A percentile compares a stretch with the other conserved stretches of the same genome.
Evolutionary conservation across 2,888 invertebrate genomes (phyloP).

Genomic region (Perizoma flavofasciatum): DNA sequence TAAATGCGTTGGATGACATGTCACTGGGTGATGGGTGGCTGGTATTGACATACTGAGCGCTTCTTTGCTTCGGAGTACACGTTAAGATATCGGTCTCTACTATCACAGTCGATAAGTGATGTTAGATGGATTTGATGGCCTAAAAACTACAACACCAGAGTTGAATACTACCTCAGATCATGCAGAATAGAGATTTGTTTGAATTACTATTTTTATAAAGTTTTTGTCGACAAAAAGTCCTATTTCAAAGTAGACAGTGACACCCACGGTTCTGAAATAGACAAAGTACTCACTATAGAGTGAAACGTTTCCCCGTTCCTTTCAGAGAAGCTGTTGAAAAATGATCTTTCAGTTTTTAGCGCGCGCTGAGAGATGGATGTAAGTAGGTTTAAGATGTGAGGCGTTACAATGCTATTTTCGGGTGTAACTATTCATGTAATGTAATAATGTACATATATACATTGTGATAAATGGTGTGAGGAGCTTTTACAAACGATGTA

Average conservation of each 20-base stretch:
- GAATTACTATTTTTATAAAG: no score
- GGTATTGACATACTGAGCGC: no score
- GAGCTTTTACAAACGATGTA: no score
- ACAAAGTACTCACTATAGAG: conserved; percentile 24
- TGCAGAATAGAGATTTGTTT: no score
- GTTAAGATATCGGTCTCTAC: no score
- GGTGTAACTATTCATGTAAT: conserved; percentile 9
- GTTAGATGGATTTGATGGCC: no score
- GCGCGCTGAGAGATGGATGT: conserved; percentile 28
- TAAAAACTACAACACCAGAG: no score
- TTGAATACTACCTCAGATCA: no score
- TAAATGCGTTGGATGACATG: no score
- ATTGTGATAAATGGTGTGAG: background rate
- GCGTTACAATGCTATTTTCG: conserved; percentile 17
- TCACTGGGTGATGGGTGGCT: no score
- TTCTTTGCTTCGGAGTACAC: no score
- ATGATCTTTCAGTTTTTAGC: conserved; percentile 34
- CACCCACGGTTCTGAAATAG: conserved; percentile 13
- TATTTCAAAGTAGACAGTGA: background rate
- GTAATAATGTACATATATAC: conserved; percentile 2
- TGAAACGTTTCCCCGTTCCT: conserved; percentile 29
- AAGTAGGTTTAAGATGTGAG: conserved; percentile 20
- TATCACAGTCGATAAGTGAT: no score
- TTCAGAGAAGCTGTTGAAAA: conserved; percentile 33
- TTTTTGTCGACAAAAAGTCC: conserved; percentile 8